A percentile compares a stretch with the other conserved stretches of the same genome.
Conservation (phyloP, 2,888 invertebrate species). For the Spilarctia lutea region DNA sequence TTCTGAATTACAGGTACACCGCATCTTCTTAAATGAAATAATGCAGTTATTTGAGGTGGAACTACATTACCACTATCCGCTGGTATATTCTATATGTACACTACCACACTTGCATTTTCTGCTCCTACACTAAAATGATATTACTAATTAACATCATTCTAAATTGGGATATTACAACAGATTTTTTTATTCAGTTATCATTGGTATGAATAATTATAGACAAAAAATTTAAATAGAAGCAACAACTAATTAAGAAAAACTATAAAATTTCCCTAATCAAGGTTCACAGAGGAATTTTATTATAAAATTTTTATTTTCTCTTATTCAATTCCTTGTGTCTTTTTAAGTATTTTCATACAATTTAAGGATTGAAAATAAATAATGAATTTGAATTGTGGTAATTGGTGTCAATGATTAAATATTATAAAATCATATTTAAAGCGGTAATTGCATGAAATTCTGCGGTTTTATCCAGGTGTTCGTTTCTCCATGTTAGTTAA, state of each 20-base stretch:
- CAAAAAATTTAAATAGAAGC: neutral
- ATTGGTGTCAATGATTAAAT: neutral
- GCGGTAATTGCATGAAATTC: neutral
- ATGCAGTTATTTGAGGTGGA: neutral
- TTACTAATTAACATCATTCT: neutral
- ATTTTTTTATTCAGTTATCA: neutral
- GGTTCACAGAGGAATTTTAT: neutral
- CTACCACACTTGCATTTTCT: neutral
- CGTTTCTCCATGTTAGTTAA: neutral
- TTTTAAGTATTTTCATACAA: neutral
- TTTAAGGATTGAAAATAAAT: neutral
- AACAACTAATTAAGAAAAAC: neutral
- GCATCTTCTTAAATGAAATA: neutral
- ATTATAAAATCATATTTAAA: constrained; percentile 6
- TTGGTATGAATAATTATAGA: neutral
- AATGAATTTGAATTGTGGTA: constrained; percentile 3
- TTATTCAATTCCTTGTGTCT: neutral
- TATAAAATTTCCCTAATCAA: neutral
- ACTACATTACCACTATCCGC: neutral
- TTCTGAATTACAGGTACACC: neutral
- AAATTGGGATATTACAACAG: neutral
- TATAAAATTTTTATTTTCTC: too few relatives aligned
- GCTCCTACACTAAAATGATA: neutral
- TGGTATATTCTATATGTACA: neutral
- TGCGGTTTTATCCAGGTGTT: constrained; percentile 8